These are phyloP conservation scores for Microcebus lehilahytsara DNA, from an alignment of 2,113 vertebrate species.

Conservation along the genomic window DNA sequence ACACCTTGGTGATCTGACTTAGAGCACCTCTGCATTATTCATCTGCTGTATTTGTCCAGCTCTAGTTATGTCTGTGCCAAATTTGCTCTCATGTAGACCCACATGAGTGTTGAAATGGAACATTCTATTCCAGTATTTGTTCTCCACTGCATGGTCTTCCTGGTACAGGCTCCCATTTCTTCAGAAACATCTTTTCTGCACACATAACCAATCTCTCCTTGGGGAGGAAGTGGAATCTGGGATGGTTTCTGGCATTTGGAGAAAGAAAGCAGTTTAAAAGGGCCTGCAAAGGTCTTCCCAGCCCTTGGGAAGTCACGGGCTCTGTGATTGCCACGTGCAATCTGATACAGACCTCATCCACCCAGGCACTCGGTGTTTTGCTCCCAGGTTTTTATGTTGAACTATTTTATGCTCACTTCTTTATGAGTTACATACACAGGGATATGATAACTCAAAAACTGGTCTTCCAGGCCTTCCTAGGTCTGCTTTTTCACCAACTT, in stretches of 20 bases:
- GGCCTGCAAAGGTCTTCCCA: not conserved
- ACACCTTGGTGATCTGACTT: not conserved
- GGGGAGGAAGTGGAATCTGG: not conserved
- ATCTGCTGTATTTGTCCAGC: not conserved
- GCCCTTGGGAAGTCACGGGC: not conserved
- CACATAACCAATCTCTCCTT: not conserved
- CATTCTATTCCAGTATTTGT: not conserved
- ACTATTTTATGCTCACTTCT: not conserved
- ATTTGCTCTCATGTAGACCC: not conserved
- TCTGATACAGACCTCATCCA: no score
- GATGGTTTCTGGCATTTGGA: not conserved
- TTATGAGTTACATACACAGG: not conserved
- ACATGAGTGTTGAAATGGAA: not conserved
- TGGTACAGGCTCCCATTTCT: not conserved
- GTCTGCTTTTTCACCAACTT: not conserved
- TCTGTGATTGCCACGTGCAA: not conserved
- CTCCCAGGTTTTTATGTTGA: not conserved
- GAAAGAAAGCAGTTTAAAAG: not conserved
- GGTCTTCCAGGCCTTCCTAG: not conserved
- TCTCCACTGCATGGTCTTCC: not conserved
- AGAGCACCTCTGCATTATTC: not conserved
- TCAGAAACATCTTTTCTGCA: not conserved
- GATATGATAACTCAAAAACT: not conserved
- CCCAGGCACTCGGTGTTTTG: not conserved
- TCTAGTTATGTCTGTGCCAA: not conserved